These are phyloP conservation scores for Amphipyra tragopoginis DNA, from an alignment of 2,888 invertebrate genomes.

Conservation along the genomic window DNA sequence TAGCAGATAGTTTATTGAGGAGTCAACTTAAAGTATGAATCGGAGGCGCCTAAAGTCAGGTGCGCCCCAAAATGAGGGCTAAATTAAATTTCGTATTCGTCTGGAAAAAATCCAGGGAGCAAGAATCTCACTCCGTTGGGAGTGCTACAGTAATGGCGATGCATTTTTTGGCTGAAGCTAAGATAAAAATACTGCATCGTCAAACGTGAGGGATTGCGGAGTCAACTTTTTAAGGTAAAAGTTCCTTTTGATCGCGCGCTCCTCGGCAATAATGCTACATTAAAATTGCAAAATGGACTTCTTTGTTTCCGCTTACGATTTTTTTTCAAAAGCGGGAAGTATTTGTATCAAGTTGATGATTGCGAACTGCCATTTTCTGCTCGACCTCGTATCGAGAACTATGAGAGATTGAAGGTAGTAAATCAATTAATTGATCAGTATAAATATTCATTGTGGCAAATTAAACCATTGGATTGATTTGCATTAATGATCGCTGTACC, in stretches of 20 bases:
- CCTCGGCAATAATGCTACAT: slow-evolving; percentile 45
- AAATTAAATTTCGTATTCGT: slow-evolving; percentile 63
- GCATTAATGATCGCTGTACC: slow-evolving; percentile 18
- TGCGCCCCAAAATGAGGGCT: slow-evolving; percentile 48
- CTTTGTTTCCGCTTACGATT: slow-evolving; percentile 32
- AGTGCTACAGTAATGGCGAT: slow-evolving; percentile 63
- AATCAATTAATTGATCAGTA: slow-evolving; percentile 37
- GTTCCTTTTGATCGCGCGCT: slow-evolving; percentile 56
- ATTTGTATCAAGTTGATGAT: slow-evolving; percentile 31
- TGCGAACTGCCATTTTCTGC: slow-evolving; percentile 21
- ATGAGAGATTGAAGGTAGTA: slow-evolving; percentile 18
- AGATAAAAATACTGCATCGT: slow-evolving; percentile 69
- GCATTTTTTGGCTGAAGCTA: slow-evolving; percentile 68
- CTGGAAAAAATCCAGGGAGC: slow-evolving; percentile 59
- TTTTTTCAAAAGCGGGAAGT: slow-evolving; percentile 19
- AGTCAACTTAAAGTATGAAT: slow-evolving; percentile 20
- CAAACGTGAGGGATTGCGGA: slow-evolving; percentile 64
- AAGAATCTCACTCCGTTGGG: slow-evolving; percentile 58
- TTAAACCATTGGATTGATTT: slow-evolving; percentile 40
- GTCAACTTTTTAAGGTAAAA: slow-evolving; percentile 65
- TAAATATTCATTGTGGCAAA: slow-evolving; percentile 30
- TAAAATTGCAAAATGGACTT: slow-evolving; percentile 52
- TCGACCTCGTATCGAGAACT: slow-evolving; percentile 8
- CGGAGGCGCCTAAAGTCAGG: slow-evolving; percentile 28
- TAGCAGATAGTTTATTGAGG: slow-evolving; percentile 27